Conservation (phyloP, 1,140 invertebrate species). For the Pteromalus puparum region DNA sequence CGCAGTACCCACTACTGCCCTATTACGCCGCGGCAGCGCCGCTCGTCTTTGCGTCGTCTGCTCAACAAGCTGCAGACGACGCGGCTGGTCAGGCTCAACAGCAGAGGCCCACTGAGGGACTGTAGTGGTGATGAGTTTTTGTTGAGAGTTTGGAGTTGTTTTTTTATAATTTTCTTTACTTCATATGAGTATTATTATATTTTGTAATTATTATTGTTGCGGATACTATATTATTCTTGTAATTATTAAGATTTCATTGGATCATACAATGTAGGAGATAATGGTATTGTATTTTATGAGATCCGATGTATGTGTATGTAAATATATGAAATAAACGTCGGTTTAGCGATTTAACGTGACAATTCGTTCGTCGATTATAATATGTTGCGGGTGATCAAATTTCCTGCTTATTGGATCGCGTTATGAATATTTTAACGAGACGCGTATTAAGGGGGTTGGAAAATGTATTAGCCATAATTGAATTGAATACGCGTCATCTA, state of each 20-base stretch:
- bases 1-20: slow-evolving; percentile 79
- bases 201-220: background rate
- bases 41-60: slow-evolving; percentile 15
- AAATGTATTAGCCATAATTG: no score
- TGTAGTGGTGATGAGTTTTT: background rate
- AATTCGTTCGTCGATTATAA: background rate
- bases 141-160: background rate
- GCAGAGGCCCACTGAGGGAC: background rate
- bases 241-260: background rate
- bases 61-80: background rate
- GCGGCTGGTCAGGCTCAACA: background rate
- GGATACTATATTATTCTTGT: background rate
- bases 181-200: background rate
- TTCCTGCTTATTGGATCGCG: no score
- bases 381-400: no score
- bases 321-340: background rate
- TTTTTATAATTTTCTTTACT: background rate
- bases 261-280: background rate
- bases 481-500: no score
- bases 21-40: slow-evolving; percentile 70
- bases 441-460: no score
- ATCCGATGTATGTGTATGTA: slow-evolving; percentile 3
- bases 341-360: background rate
- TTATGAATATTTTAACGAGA: no score
- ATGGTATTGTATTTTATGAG: background rate